phyloP scores from a whole-genome alignment of 2,797 vertebrate species.

The Leptatherina wallacei region DNA sequence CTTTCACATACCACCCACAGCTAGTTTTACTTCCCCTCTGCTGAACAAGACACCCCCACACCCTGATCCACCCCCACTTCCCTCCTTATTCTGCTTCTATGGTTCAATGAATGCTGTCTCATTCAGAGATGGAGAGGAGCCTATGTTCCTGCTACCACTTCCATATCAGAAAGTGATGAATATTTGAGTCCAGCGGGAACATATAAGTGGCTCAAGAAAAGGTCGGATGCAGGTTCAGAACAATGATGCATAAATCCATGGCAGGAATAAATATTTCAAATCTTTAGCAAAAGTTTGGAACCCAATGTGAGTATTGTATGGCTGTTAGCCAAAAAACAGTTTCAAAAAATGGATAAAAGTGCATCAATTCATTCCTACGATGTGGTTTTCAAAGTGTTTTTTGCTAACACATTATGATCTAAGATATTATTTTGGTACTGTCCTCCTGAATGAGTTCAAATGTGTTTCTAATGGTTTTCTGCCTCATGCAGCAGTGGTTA shows the following conservation, averaged over 20 bases:
- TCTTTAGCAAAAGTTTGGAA: conserved; percentile 2
- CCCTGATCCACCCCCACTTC: neutral
- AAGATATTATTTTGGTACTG: no score
- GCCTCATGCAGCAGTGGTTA: no score
- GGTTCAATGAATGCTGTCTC: conserved; percentile 50
- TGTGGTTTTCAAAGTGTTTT: neutral
- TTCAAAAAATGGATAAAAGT: conserved; percentile 26
- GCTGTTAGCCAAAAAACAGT: conserved; percentile 16
- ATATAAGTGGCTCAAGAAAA: neutral
- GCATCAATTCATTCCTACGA: conserved; percentile 8
- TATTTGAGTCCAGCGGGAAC: conserved; percentile 26
- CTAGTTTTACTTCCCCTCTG: conserved; percentile 45
- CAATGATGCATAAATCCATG: conserved; percentile 40
- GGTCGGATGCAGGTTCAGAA: conserved; percentile 15
- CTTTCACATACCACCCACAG: conserved; percentile 46
- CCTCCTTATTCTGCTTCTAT: conserved; percentile 26
- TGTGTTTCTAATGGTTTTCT: no score
- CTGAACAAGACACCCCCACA: conserved; percentile 22
- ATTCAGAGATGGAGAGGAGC: conserved; percentile 30
- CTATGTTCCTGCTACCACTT: conserved; percentile 13
- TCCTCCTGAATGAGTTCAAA: no score
- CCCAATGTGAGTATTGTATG: neutral
- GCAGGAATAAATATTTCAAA: conserved; percentile 20
- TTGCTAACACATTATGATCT: neutral
- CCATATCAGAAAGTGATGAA: conserved; percentile 41